These are phyloP conservation scores for Dastarcus helophoroides DNA, from an alignment of 2,888 invertebrate species.

Conservation along the genomic window DNA sequence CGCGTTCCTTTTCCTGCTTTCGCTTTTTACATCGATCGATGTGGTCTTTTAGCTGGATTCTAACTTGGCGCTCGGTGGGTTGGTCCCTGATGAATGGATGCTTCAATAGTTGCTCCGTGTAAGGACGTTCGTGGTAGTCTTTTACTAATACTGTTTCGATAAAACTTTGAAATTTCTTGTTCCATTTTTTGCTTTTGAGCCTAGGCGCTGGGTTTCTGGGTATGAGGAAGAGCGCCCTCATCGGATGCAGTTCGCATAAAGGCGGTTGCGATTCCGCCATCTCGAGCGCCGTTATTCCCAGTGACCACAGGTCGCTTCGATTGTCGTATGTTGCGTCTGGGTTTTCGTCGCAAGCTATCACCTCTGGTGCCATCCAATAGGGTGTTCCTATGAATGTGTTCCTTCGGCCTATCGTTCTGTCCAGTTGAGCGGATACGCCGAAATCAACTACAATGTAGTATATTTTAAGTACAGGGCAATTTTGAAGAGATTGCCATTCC, in stretches of 20 bases:
- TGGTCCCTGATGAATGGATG: constrained; percentile 98
- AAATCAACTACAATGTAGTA: constrained; percentile 97
- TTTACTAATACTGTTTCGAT: constrained; percentile 95
- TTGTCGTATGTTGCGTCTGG: constrained; percentile 99
- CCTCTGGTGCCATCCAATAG: constrained; percentile 99
- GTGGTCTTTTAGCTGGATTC: constrained; percentile 98
- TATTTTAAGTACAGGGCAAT: no score
- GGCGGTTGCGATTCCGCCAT: constrained; percentile 99
- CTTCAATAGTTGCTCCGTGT: constrained; percentile 94
- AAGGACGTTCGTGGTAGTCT: constrained; percentile 97
- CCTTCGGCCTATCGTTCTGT: constrained; percentile 95
- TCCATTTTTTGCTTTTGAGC: constrained; percentile 96
- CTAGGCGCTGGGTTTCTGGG: constrained; percentile 96
- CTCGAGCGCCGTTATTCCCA: constrained; percentile 96
- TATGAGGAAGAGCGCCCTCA: constrained; percentile 97
- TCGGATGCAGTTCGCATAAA: constrained; percentile 98
- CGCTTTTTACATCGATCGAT: constrained; percentile 95
- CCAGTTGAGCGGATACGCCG: constrained; percentile 97
- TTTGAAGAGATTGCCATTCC: no score
- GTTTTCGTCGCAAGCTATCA: constrained; percentile 99
- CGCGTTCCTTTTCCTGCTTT: constrained; percentile 77
- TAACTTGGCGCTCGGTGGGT: constrained; percentile 94
- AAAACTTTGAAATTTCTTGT: constrained; percentile 94
- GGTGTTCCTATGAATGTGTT: constrained; percentile 99
- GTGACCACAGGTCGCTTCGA: constrained; percentile 82